These are phyloP conservation scores for Papilio helenus DNA, from an alignment of 1,140 invertebrate species.

Conservation along the genomic window DNA sequence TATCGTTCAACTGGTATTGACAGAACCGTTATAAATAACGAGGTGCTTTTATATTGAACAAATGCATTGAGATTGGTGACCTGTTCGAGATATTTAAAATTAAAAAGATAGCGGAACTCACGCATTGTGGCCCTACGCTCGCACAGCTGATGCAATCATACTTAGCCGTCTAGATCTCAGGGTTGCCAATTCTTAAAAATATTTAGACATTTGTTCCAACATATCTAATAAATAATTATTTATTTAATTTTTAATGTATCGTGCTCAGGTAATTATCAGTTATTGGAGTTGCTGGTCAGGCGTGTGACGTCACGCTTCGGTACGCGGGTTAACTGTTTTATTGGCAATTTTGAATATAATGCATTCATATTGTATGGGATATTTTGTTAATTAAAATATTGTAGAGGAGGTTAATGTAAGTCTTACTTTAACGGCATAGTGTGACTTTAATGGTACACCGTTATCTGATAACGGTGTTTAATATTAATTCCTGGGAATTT, in stretches of 20 bases:
- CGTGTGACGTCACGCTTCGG: background rate
- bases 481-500: too few relatives aligned
- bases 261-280: background rate
- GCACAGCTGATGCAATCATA: conserved; percentile 55
- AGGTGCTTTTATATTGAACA: background rate
- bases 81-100: conserved; percentile 43
- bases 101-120: conserved; percentile 54
- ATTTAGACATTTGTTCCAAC: background rate
- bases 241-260: background rate
- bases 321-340: conserved; percentile 1
- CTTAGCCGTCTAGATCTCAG: conserved; percentile 50
- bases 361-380: background rate
- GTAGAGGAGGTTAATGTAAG: too few relatives aligned
- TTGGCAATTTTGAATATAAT: background rate
- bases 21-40: background rate
- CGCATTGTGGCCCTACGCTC: conserved; percentile 49
- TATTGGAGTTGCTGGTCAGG: background rate
- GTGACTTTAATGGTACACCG: too few relatives aligned
- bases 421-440: too few relatives aligned
- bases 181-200: conserved; percentile 21
- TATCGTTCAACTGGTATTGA: conserved; percentile 15
- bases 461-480: too few relatives aligned
- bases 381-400: conserved; percentile 11
- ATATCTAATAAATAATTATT: background rate
- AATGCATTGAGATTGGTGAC: conserved; percentile 38